Percentiles rank a stretch among this genome's conserved stretches.
phyloP scores from a whole-genome alignment of 2,888 invertebrate genomes.

The Spodoptera exigua region DNA sequence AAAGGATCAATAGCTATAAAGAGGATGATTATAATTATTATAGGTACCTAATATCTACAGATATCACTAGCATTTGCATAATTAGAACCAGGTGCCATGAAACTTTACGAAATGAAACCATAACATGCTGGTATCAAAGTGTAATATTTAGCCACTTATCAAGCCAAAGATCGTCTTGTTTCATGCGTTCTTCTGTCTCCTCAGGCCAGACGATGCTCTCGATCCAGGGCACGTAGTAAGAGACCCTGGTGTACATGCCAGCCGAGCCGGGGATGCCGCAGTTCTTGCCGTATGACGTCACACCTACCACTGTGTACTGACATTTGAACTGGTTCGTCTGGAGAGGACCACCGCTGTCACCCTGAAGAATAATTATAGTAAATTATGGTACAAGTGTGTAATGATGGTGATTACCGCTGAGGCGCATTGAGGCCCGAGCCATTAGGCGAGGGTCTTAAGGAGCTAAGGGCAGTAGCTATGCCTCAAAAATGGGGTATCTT shows the following conservation, averaged over 20 bases:
- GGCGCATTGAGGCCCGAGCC: too few relatives aligned
- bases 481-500: too few relatives aligned
- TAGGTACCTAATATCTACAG: too few relatives aligned
- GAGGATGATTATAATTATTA: too few relatives aligned
- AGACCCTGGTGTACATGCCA: conserved; percentile 88
- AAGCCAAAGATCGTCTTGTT: conserved; percentile 1
- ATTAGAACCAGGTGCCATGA: too few relatives aligned
- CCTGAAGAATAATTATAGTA: conserved; percentile 17
- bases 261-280: conserved; percentile 71
- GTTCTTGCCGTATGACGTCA: conserved; percentile 83
- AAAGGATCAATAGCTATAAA: too few relatives aligned
- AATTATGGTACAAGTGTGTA: not conserved
- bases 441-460: too few relatives aligned
- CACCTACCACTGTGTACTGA: conserved; percentile 83
- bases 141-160: not conserved
- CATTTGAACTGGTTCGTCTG: conserved; percentile 67
- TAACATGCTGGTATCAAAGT: too few relatives aligned
- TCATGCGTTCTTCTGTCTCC: conserved; percentile 4
- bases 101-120: too few relatives aligned
- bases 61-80: too few relatives aligned
- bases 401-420: too few relatives aligned
- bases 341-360: conserved; percentile 58
- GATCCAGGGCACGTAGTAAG: conserved; percentile 89
- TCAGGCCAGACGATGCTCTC: conserved; percentile 88
- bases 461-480: too few relatives aligned